Evolutionary conservation across 1,140 invertebrate genomes (phyloP), one percentile per base, ranked within the genome.

Genomic region (Leptopilina clavipes): DNA sequence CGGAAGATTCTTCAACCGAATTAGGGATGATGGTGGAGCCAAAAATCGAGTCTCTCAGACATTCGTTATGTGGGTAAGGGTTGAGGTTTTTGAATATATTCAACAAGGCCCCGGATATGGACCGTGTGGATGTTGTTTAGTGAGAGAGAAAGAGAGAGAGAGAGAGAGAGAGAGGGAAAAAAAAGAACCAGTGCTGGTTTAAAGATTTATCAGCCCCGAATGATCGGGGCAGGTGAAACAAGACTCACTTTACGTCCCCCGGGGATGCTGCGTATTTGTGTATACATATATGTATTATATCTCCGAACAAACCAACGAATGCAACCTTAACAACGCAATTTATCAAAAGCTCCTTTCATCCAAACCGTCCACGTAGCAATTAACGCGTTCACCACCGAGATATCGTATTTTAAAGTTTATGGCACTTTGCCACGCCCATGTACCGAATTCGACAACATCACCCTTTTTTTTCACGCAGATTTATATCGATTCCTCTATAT

Each of bases 341-440:
- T 86, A 87, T 87, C 86, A 87, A 86, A 40, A 82, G 82, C 81
- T 85, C 82, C 86, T 87, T 87, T 86, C 86, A 86, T 86, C 85
- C 84, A 82, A 78, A 82, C 86, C 84, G 83, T 86, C 85, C 81
- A 84, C 86, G 80, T 86, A 87, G 86, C 86, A 88, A 87, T 88
- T 88, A 88, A 87, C 85, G 84, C 86, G 84, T 87, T 84, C 86
- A 86, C 84, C 76, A 80, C 79, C 81, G 84, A 81, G 86, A 86
- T 86, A 87, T 87, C 86, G 85, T 88, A 87, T 87, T 87, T 87
- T 87, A 86, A 87, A 83, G 83, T 86, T 88, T 86, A 86, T 85
- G 82, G 82, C 84, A 82, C 37, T 40, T 78, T 78, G 86, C 73
- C 82, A 88, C 86, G 86, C 86, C 86, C 83, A 87, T 40, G 7